These are phyloP conservation scores for Propithecus deckenii DNA, from an alignment of 2,797 vertebrate genomes.

Conservation along the genomic window DNA sequence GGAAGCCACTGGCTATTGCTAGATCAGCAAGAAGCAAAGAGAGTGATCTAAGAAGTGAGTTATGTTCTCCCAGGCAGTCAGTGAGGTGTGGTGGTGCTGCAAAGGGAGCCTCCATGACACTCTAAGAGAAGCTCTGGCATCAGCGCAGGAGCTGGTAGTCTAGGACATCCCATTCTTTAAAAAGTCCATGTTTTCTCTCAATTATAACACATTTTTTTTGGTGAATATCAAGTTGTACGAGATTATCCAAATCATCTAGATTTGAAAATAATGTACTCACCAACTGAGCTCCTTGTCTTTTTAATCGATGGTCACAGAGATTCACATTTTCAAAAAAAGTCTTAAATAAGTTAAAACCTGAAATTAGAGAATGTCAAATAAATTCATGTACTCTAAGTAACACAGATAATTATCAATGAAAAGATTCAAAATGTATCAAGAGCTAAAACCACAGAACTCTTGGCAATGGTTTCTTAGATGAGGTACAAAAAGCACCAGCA, in stretches of 20 bases:
- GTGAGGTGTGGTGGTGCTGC: neutral
- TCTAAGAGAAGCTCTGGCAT: neutral
- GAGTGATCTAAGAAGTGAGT: neutral
- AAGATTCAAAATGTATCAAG: neutral
- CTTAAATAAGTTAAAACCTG: constrained; percentile 99
- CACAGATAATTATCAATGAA: neutral
- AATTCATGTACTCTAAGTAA: neutral
- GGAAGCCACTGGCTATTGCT: neutral
- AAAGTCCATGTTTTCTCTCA: neutral
- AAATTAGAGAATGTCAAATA: constrained; percentile 55
- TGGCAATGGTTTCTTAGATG: neutral
- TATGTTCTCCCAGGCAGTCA: no score
- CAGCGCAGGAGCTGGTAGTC: neutral
- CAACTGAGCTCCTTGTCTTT: constrained; percentile 97
- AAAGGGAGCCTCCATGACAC: neutral
- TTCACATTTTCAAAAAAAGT: constrained; percentile 99
- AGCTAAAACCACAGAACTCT: neutral
- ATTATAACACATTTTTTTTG: neutral
- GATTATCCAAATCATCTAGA: neutral
- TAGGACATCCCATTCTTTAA: neutral
- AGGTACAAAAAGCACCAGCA: neutral
- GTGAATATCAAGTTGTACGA: constrained; percentile 38
- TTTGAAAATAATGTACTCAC: constrained; percentile 84
- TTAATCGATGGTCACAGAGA: constrained; percentile 97
- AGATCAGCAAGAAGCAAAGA: neutral